Base-by-base conservation (phyloP, 2,797 vertebrate species). In the Semotilus atromaculatus region DNA sequence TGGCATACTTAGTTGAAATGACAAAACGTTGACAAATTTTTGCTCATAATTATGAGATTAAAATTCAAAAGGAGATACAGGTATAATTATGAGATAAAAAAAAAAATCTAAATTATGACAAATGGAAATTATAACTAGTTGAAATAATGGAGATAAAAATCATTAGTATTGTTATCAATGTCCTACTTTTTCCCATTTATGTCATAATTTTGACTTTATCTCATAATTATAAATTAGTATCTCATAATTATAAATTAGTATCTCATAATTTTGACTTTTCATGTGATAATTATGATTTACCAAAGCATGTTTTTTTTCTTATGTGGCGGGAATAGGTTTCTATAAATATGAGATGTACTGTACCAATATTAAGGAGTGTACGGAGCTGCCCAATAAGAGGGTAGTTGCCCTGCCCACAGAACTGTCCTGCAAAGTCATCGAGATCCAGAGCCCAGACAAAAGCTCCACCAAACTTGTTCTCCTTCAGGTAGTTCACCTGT, bases 381-480 rank as follows among this genome's bases (percentile, higher is more conserved):
- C 62, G 87, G 45, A 96, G 90, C 55, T 93, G 45, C 23, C 18
- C 82, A 82, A 93, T 93, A 36, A 95, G 94, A 29, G 92, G 31
- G 34, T 92, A 93, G 48, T 82, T 90, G 72, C 94, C 94, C 60
- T 94, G 80, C 58, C 86, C 86, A 85, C 95, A 95, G 88, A 93
- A 95, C 83, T 92, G 83, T 66, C 95, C 95, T 1, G 73, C 68
- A 64, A 95, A 95, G 88, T 96, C 94, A 71, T 96, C 95, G 38
- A 95, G 87, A 84, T 94, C 94, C 85, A 96, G 55, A 90, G 93
- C 29, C 94, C 95, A 95, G 55, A 95, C 71, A 4, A 95, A 93
- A 21, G 93, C 94, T 48, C 95, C 95, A 83, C 95, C 95, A 88
- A 95, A 94, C 0, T 29, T 10, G 5, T 92, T 92, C 5, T 90